phyloP scores from a whole-genome alignment of 2,888 invertebrate genomes.

The Colletes collaris region DNA sequence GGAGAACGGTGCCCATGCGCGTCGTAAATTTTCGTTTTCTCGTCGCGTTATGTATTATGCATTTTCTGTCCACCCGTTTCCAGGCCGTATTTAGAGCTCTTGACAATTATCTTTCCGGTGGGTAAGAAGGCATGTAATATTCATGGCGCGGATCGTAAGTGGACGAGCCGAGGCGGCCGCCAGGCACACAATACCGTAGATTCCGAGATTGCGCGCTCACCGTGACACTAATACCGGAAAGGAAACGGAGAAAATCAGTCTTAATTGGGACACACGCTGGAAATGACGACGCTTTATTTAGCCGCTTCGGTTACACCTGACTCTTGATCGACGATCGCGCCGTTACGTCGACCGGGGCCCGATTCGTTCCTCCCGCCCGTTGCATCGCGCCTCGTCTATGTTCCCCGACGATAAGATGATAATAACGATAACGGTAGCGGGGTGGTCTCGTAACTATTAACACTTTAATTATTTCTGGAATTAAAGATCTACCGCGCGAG shows the following conservation, averaged over 20 bases:
- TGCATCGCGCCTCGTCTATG: conserved; percentile 1
- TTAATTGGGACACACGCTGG: conserved; percentile 79
- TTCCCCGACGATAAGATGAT: too few species aligned
- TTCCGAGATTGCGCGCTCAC: conserved; percentile 82
- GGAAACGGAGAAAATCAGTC: conserved; percentile 80
- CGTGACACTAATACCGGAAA: conserved; percentile 82
- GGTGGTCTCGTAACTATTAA: too few species aligned
- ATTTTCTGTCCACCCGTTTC: conserved; percentile 78
- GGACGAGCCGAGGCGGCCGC: conserved; percentile 67
- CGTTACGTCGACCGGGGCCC: conserved; percentile 5
- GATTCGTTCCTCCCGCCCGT: not conserved
- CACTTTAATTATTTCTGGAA: too few species aligned
- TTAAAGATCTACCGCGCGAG: too few species aligned
- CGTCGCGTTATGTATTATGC: conserved; percentile 80
- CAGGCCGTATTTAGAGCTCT: conserved; percentile 80
- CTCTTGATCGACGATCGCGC: conserved; percentile 15
- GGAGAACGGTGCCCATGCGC: conserved; percentile 61
- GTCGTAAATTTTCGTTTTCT: conserved; percentile 78
- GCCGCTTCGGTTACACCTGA: conserved; percentile 42
- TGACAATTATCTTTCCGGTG: conserved; percentile 83
- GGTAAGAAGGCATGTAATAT: conserved; percentile 82
- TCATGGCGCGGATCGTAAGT: conserved; percentile 78
- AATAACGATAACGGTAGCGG: too few species aligned
- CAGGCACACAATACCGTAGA: conserved; percentile 79
- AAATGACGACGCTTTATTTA: conserved; percentile 74